These are phyloP conservation scores for Yponomeuta sedellus DNA, from an alignment of 2,888 invertebrate genomes.

Conservation along the genomic window DNA sequence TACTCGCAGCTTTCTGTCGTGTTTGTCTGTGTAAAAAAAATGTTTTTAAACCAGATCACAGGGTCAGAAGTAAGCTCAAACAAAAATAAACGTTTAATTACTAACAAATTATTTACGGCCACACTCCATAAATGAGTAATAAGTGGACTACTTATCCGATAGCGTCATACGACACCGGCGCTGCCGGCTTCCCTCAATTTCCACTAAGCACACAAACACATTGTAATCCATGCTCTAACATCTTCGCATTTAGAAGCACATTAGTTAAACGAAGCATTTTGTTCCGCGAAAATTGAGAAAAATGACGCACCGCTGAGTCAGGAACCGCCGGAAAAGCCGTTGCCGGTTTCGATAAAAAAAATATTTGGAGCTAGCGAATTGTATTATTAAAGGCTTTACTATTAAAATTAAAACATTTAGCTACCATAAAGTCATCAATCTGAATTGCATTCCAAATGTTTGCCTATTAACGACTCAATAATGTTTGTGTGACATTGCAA, in stretches of 20 bases:
- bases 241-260: background rate
- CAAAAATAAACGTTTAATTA: background rate
- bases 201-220: background rate
- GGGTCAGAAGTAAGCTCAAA: background rate
- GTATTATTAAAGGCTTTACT: no score
- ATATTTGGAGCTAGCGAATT: background rate
- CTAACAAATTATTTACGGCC: background rate
- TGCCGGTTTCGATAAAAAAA: conserved; percentile 16
- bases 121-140: conserved; percentile 12
- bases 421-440: no score
- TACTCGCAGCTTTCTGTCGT: no score
- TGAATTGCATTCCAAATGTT: no score
- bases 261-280: background rate
- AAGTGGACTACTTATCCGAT: background rate
- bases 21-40: background rate
- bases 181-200: conserved; percentile 44
- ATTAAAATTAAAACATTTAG: no score
- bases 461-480: no score
- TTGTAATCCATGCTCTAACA: background rate
- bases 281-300: conserved; percentile 60
- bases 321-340: conserved; percentile 54
- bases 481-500: no score
- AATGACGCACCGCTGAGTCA: conserved; percentile 59
- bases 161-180: conserved; percentile 32
- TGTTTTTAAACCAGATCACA: background rate